Evolutionary conservation across 2,113 vertebrate genomes (phyloP).

Genomic region (Onychorhynchus coronatus): DNA sequence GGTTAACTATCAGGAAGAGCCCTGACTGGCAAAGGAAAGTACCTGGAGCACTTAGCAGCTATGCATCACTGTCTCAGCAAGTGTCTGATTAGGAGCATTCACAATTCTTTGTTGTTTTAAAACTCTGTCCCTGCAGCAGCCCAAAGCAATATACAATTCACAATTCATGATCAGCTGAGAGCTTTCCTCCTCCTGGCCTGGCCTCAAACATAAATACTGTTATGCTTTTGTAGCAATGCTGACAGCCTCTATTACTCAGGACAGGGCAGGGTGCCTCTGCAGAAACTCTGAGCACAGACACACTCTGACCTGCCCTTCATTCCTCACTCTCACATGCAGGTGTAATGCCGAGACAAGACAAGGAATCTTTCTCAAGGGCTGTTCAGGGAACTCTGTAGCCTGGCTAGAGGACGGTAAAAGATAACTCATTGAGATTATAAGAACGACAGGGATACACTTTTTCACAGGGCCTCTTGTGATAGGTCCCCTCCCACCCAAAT

Average conservation of each 20-base stretch:
- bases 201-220: background rate
- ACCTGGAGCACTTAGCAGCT: background rate
- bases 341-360: background rate
- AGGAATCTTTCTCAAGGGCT: background rate
- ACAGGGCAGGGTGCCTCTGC: background rate
- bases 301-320: background rate
- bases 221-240: background rate
- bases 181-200: background rate
- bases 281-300: background rate
- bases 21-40: background rate
- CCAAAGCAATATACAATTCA: background rate
- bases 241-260: background rate
- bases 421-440: background rate
- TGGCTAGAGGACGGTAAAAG: background rate
- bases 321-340: background rate
- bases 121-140: background rate
- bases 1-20: background rate
- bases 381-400: background rate
- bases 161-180: background rate
- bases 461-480: background rate
- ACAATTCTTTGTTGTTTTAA: background rate
- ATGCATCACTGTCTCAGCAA: background rate
- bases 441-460: background rate
- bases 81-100: background rate
- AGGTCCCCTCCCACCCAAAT: background rate